These are phyloP conservation scores for Sinocyclocheilus anophthalmus DNA, from an alignment of 2,113 vertebrate genomes.

Conservation along the genomic window DNA sequence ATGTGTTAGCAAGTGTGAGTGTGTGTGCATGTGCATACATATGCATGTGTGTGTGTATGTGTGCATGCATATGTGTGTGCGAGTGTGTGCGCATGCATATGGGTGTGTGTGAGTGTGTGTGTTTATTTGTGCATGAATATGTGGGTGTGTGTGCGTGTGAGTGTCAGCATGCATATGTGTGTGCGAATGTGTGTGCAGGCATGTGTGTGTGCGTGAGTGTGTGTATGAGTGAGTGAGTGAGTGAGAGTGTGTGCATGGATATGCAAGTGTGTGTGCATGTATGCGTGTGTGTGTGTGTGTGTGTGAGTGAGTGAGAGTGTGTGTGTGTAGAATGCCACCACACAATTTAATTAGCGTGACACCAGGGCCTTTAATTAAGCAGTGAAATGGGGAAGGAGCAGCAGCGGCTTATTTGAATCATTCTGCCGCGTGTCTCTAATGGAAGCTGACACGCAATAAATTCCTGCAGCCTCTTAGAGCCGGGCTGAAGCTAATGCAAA, in stretches of 20 bases:
- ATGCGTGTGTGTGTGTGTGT: not conserved
- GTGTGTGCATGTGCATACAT: no score
- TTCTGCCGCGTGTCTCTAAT: conserved; percentile 54
- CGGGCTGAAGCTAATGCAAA: conserved; percentile 56
- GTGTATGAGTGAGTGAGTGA: not conserved
- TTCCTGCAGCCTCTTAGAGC: conserved; percentile 56
- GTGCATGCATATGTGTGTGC: no score
- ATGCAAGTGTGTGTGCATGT: not conserved
- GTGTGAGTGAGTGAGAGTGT: not conserved
- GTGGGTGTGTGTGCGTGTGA: no score
- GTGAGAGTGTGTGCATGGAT: not conserved
- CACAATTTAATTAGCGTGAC: conserved; percentile 63
- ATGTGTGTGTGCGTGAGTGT: no score
- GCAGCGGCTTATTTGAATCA: conserved; percentile 57
- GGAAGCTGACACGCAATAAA: conserved; percentile 62
- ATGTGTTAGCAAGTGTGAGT: no score
- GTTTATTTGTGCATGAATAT: no score
- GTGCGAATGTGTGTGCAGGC: not conserved
- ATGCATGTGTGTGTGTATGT: no score
- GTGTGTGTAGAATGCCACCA: conserved; percentile 26
- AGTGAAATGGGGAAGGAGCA: conserved; percentile 58
- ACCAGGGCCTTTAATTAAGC: conserved; percentile 65
- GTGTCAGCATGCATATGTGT: not conserved
- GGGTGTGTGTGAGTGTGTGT: no score
- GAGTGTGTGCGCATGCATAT: no score